Evolutionary conservation across 2,888 invertebrate genomes (phyloP), one percentile per base, ranked within the genome.

Genomic region (Adelphocoris suturalis): DNA sequence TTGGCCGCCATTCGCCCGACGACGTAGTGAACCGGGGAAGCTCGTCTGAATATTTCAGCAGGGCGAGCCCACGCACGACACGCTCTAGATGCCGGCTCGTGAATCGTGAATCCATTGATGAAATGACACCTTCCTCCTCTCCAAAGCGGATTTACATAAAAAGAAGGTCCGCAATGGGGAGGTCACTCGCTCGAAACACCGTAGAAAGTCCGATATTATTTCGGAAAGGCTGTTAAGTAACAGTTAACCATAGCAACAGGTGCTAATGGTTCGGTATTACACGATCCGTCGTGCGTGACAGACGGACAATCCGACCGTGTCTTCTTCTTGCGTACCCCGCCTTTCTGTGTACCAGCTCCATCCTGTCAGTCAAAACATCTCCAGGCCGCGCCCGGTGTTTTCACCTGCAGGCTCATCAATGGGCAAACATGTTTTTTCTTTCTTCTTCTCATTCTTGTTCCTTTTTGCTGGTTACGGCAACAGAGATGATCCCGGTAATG

Each of bases 211-310:
- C 7, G 46, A 78, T 78, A 78, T 46, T 78, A 78, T 78, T 78
- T 78, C 78, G 78, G 78, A 78, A 76, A 4, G 68, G 12, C 68
- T 68, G 68, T 68, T 68, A 46, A 78, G 78, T 16, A 78, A 78
- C 78, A 47, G 19, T 37, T 85, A 55, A 85, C 68, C 68, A 37
- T 37, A 85, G 85, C 61, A 85, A 61, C 86, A 86, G 86, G 86
- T 86, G 86, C 86, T 86, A 86, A 86, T 86, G 86, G 86, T 46
- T 46, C 47, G 76, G 68, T 68, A 86, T 86, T 86, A 86, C 86
- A 86, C 86, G 86, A 75, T 16, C 76, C 48, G 76, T 75, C 76
- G 86, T 86, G 86, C 86, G 86, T 86, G 86, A 86, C 68, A 86
- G 86, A 57, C 85, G 61, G 37, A 48, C 86, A 68, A 86, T 86